Evolutionary conservation across 2,113 vertebrate species (phyloP).

Genomic region (Zeus faber): DNA sequence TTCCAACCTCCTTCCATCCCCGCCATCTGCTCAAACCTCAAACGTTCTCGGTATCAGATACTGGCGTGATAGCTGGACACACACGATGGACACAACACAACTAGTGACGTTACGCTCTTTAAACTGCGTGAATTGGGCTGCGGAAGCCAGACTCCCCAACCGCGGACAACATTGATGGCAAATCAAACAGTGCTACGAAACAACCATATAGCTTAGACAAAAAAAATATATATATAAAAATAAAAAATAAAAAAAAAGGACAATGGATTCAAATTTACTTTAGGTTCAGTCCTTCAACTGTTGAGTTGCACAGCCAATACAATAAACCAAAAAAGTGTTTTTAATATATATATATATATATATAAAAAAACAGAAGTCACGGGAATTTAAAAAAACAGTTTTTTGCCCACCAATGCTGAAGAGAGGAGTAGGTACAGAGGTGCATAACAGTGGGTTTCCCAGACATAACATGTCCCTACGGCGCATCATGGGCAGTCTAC

Average conservation of each 20-base stretch:
- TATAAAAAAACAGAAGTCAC: too few species aligned
- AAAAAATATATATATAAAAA: too few species aligned
- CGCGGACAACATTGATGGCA: constrained; percentile 12
- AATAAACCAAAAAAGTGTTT: neutral
- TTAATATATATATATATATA: neutral
- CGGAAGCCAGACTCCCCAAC: neutral
- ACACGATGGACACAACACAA: neutral
- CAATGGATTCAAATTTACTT: too few species aligned
- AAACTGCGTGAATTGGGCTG: neutral
- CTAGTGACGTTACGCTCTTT: neutral
- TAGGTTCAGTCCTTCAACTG: too few species aligned
- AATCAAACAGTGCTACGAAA: constrained; percentile 32
- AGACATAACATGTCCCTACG: too few species aligned
- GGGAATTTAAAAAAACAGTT: too few species aligned
- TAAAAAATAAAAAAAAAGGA: too few species aligned
- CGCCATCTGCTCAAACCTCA: too few species aligned
- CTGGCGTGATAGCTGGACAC: neutral
- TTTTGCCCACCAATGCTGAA: too few species aligned
- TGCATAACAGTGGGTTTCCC: constrained; percentile 57
- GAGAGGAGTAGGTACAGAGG: too few species aligned
- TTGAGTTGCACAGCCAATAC: constrained; percentile 40
- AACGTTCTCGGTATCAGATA: too few species aligned
- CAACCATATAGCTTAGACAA: too few species aligned
- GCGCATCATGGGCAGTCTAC: constrained; percentile 63
- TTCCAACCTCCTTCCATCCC: neutral